A percentile compares a stretch with the other conserved stretches of the same genome.
These are phyloP conservation scores for Mustelus asterias DNA, from an alignment of 2,113 vertebrate genomes.

Conservation along the genomic window DNA sequence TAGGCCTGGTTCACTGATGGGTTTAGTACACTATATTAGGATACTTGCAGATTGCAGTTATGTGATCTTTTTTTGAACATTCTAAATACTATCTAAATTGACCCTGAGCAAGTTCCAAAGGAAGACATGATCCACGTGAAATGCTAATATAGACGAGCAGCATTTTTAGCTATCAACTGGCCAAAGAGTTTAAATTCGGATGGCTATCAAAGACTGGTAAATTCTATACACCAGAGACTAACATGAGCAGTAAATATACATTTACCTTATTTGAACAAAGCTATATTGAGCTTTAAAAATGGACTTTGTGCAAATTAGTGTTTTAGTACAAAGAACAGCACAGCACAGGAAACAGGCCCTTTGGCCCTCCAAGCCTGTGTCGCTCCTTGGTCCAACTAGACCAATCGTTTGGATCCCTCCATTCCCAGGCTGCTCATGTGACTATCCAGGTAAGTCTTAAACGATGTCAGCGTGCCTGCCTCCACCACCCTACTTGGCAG, in stretches of 20 bases:
- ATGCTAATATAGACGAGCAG: background rate
- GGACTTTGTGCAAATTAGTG: background rate
- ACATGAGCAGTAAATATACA: background rate
- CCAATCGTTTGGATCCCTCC: too few species aligned
- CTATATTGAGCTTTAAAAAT: background rate
- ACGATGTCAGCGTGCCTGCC: too few species aligned
- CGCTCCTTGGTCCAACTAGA: too few species aligned
- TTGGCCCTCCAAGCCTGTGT: too few species aligned
- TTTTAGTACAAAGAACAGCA: too few species aligned
- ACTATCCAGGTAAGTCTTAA: too few species aligned
- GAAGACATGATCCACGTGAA: background rate
- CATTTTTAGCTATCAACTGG: background rate
- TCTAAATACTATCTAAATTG: background rate
- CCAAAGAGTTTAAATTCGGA: background rate
- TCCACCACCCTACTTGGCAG: too few species aligned
- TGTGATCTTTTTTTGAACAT: background rate
- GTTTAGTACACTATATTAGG: conserved; percentile 12
- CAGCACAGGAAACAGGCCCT: too few species aligned
- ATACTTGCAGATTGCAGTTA: background rate
- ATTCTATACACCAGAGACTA: background rate
- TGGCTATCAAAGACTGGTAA: background rate
- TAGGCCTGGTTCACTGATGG: conserved; percentile 35
- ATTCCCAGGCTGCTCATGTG: too few species aligned
- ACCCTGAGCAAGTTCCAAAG: background rate
- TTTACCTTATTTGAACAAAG: background rate